Conservation (phyloP, 2,113 vertebrate species). For the Argyrosomus japonicus region DNA sequence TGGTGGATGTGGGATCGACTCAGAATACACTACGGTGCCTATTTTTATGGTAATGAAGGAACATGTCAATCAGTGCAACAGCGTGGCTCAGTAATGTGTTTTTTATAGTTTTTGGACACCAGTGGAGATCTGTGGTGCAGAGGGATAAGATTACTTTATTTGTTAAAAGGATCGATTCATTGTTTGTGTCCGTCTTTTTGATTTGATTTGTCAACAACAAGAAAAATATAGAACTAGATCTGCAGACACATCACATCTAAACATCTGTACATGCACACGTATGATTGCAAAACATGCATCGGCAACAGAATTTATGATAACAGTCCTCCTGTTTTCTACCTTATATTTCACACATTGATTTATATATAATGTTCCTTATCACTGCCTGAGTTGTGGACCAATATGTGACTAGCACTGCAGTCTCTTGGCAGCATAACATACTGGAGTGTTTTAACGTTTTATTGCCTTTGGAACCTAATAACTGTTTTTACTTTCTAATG, state of each 20-base stretch:
- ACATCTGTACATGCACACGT: background rate
- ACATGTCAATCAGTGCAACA: background rate
- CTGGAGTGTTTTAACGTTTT: background rate
- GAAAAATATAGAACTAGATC: background rate
- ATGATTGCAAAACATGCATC: background rate
- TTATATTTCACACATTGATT: background rate
- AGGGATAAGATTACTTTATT: background rate
- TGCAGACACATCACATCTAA: background rate
- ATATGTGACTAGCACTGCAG: background rate
- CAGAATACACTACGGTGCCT: background rate
- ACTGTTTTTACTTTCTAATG: background rate
- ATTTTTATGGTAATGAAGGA: background rate
- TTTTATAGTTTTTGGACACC: background rate
- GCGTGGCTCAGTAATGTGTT: background rate
- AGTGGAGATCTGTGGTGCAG: background rate
- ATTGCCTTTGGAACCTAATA: background rate
- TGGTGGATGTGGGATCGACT: background rate
- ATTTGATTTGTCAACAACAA: background rate
- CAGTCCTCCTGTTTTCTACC: background rate
- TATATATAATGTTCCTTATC: background rate
- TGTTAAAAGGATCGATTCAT: background rate
- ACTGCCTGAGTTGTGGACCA: background rate
- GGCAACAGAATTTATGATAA: background rate
- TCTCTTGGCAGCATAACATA: background rate
- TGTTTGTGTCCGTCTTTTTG: background rate